These are phyloP conservation scores for Papilio polytes DNA, from an alignment of 1,140 invertebrate genomes.

Conservation along the genomic window DNA sequence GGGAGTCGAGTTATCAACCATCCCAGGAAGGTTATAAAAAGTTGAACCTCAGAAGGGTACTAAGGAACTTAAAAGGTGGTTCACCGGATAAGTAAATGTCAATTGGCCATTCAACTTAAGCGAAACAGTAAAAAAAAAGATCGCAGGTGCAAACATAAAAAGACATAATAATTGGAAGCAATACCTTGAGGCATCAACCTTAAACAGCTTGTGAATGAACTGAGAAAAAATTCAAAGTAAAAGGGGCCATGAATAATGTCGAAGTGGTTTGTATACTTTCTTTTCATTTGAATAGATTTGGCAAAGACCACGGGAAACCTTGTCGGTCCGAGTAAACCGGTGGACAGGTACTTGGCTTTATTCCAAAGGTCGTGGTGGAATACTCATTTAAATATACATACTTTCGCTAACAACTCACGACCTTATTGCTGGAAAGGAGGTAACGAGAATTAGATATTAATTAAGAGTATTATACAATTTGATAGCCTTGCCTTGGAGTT, in stretches of 20 bases:
- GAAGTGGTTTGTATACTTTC: slow-evolving; percentile 14
- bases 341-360: slow-evolving; percentile 24
- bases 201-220: slow-evolving; percentile 8
- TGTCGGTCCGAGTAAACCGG: not conserved
- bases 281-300: slow-evolving; percentile 20
- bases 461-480: not conserved
- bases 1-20: not conserved
- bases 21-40: not conserved
- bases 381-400: slow-evolving; percentile 25
- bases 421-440: not conserved
- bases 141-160: slow-evolving; percentile 9
- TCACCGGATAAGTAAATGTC: not conserved
- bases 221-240: not conserved
- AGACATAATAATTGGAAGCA: not conserved
- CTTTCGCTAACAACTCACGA: slow-evolving; percentile 22
- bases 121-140: not conserved
- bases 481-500: not conserved
- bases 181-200: not conserved
- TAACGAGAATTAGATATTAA: slow-evolving; percentile 6
- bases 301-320: slow-evolving; percentile 15
- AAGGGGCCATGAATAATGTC: slow-evolving; percentile 7
- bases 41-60: not conserved
- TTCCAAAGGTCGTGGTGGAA: slow-evolving; percentile 16
- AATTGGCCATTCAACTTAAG: not conserved
- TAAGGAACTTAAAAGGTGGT: not conserved